Conservation (phyloP, 2,797 vertebrate genomes). For the Silurus aristotelis region DNA sequence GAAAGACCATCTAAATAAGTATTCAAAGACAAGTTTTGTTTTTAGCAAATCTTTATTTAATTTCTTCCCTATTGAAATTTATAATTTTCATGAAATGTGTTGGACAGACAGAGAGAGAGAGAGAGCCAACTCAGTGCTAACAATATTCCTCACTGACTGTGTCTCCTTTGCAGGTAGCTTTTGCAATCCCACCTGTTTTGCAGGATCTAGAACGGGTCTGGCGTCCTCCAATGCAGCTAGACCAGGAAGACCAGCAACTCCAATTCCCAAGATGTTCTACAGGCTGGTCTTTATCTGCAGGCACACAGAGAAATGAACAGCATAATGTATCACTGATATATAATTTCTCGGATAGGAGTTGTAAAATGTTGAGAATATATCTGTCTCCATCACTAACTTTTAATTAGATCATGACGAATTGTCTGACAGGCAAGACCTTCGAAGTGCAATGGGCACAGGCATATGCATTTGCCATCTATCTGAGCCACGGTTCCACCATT, state of each 20-base stretch:
- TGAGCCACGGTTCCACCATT: conserved; percentile 82
- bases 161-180: conserved; percentile 72
- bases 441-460: conserved; percentile 74
- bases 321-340: not conserved
- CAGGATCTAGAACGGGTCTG: conserved; percentile 67
- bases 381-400: conserved; percentile 53
- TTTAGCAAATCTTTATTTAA: too few species aligned
- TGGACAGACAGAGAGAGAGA: not conserved
- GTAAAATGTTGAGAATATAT: not conserved
- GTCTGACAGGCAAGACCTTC: conserved; percentile 83
- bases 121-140: conserved; percentile 41
- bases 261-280: conserved; percentile 63
- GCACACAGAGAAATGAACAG: not conserved
- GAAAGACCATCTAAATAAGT: too few species aligned
- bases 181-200: conserved; percentile 56
- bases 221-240: conserved; percentile 61
- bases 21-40: too few species aligned
- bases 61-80: too few species aligned
- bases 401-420: conserved; percentile 47
- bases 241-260: conserved; percentile 72
- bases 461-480: conserved; percentile 82
- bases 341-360: not conserved
- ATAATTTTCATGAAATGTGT: not conserved
- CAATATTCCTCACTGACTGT: conserved; percentile 62
- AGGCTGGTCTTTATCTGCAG: conserved; percentile 20